Conservation (phyloP, 2,888 invertebrate genomes). For the Mesorhabditis sp. region DNA sequence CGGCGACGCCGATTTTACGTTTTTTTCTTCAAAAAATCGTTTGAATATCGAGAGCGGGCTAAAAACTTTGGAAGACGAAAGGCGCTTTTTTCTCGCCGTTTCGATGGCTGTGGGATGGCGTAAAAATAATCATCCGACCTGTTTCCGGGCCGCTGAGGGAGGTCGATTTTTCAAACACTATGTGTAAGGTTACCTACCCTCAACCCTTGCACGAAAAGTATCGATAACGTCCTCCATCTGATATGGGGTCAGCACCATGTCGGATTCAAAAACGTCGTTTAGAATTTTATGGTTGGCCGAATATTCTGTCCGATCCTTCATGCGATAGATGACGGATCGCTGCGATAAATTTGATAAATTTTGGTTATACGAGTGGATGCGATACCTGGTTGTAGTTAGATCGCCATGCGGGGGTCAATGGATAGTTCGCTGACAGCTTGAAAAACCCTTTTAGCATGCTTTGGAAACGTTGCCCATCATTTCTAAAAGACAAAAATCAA, state of each 20-base stretch:
- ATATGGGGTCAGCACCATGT: constrained; percentile 28
- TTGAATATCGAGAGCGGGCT: too few relatives aligned
- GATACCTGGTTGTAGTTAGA: constrained; percentile 21
- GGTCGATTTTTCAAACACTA: too few relatives aligned
- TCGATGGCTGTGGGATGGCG: too few relatives aligned
- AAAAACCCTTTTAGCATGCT: constrained; percentile 16
- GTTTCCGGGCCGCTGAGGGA: too few relatives aligned
- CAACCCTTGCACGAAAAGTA: constrained; percentile 23
- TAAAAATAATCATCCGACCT: too few relatives aligned
- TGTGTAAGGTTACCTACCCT: constrained; percentile 12
- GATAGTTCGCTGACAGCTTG: constrained; percentile 20
- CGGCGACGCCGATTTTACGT: too few relatives aligned
- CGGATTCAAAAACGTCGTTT: constrained; percentile 28
- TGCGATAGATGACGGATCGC: constrained; percentile 17
- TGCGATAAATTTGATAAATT: constrained; percentile 6
- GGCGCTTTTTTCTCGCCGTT: too few relatives aligned
- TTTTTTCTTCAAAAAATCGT: too few relatives aligned
- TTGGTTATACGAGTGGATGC: background rate
- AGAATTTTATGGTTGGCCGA: constrained; percentile 26
- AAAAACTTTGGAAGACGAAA: too few relatives aligned
- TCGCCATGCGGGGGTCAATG: constrained; percentile 18
- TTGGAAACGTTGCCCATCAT: constrained; percentile 14
- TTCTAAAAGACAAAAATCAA: constrained; percentile 1
- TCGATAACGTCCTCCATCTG: constrained; percentile 35
- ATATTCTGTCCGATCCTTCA: constrained; percentile 30